Conservation (phyloP, 1,140 invertebrate genomes). For the Drosophila asahinai region DNA sequence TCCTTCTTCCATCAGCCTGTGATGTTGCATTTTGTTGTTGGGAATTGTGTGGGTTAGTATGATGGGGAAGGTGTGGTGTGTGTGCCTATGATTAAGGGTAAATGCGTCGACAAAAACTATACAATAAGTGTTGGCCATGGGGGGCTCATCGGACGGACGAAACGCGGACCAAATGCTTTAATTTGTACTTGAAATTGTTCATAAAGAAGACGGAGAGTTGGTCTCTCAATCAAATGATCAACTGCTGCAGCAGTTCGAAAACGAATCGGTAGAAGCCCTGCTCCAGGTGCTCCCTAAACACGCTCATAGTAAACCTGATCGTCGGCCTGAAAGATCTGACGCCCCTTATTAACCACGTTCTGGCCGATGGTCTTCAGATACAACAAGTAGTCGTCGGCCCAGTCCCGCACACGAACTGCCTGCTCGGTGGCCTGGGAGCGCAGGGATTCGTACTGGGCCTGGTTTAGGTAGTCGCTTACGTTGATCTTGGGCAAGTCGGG, state of each 20-base stretch:
- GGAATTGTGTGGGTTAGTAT: slow-evolving; percentile 25
- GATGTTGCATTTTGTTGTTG: slow-evolving; percentile 62
- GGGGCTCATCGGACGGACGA: slow-evolving; percentile 25
- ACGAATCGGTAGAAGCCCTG: slow-evolving; percentile 55
- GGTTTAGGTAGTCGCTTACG: slow-evolving; percentile 70
- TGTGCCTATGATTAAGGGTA: slow-evolving; percentile 5
- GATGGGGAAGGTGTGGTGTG: slow-evolving; percentile 20
- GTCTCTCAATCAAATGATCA: slow-evolving; percentile 33
- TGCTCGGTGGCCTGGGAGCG: slow-evolving; percentile 69
- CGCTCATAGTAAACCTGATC: slow-evolving; percentile 77
- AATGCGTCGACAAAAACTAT: slow-evolving; percentile 27
- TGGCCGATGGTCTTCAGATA: slow-evolving; percentile 78
- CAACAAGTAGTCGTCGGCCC: slow-evolving; percentile 79
- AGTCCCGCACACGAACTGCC: slow-evolving; percentile 70
- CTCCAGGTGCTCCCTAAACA: slow-evolving; percentile 61
- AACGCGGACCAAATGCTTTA: slow-evolving; percentile 57
- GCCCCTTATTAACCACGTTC: slow-evolving; percentile 70
- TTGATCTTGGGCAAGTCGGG: slow-evolving; percentile 71
- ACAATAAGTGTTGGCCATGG: slow-evolving; percentile 4
- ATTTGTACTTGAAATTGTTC: slow-evolving; percentile 69
- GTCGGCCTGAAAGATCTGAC: slow-evolving; percentile 68
- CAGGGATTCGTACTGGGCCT: slow-evolving; percentile 61
- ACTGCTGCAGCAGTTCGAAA: slow-evolving; percentile 69
- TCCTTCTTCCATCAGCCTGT: slow-evolving; percentile 77
- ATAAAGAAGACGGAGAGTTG: slow-evolving; percentile 12